phyloP scores from a whole-genome alignment of 2,888 invertebrate species.

The Spilosoma lubricipeda region DNA sequence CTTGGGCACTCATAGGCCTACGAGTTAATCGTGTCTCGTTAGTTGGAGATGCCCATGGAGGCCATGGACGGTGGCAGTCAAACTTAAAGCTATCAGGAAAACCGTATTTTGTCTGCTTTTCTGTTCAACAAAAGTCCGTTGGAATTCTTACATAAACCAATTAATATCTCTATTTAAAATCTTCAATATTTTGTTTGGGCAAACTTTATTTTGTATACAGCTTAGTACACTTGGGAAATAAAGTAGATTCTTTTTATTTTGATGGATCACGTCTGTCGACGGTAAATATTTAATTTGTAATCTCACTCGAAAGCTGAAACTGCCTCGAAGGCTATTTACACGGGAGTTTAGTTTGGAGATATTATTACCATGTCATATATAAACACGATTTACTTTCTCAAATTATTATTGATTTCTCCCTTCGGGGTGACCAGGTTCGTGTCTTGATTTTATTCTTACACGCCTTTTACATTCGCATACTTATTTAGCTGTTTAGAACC shows the following conservation, averaged over 20 bases:
- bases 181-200: background rate
- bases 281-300: slow-evolving; percentile 41
- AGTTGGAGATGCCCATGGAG: no score
- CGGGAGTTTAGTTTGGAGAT: background rate
- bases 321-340: background rate
- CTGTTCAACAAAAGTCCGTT: background rate
- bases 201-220: slow-evolving; percentile 3
- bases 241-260: slow-evolving; percentile 14
- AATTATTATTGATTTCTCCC: background rate
- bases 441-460: background rate
- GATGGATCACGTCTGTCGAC: slow-evolving; percentile 16
- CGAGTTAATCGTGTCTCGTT: no score
- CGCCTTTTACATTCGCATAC: background rate
- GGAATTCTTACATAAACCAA: background rate
- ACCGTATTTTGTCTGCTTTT: no score
- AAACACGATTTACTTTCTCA: background rate
- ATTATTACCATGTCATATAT: background rate
- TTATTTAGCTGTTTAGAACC: background rate
- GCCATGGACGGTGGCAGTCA: no score
- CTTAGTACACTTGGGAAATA: slow-evolving; percentile 13
- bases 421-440: background rate
- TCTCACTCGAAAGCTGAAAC: slow-evolving; percentile 18
- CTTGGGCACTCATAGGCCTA: no score
- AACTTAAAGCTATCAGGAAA: no score
- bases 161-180: background rate